phyloP scores from a whole-genome alignment of 2,888 invertebrate genomes.

The Calliopum simillimum region DNA sequence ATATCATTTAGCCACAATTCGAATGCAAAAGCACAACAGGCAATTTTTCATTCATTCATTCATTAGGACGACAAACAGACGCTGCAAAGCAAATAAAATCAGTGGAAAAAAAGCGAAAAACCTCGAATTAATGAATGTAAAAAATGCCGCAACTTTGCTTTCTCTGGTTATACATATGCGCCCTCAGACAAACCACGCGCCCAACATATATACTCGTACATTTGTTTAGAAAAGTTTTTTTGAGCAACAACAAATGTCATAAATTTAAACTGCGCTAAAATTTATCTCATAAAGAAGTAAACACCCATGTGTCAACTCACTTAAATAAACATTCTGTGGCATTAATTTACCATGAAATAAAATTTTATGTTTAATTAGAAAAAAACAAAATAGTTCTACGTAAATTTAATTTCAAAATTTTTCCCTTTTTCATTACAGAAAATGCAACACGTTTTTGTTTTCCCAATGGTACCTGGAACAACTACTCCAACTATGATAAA shows the following conservation, averaged over 20 bases:
- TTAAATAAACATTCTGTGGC: too few species aligned
- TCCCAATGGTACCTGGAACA: constrained; percentile 84
- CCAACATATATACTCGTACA: too few species aligned
- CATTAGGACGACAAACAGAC: not conserved
- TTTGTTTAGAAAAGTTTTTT: not conserved
- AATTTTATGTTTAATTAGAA: not conserved
- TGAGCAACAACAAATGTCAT: too few species aligned
- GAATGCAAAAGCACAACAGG: not conserved
- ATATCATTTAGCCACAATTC: not conserved
- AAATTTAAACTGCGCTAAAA: too few species aligned
- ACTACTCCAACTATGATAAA: constrained; percentile 79
- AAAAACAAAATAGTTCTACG: constrained; percentile 6
- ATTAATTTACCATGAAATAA: too few species aligned
- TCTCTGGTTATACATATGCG: too few species aligned
- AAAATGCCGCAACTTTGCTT: too few species aligned
- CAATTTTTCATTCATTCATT: not conserved
- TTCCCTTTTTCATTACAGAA: constrained; percentile 70
- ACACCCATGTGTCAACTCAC: too few species aligned
- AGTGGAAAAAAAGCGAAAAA: not conserved
- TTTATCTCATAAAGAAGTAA: too few species aligned
- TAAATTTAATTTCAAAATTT: not conserved
- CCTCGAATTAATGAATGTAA: too few species aligned
- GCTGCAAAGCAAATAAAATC: not conserved
- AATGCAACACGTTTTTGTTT: constrained; percentile 85
- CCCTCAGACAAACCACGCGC: too few species aligned